Evolutionary conservation across 2,113 vertebrate genomes (phyloP).

Genomic region (Oreotragus oreotragus): DNA sequence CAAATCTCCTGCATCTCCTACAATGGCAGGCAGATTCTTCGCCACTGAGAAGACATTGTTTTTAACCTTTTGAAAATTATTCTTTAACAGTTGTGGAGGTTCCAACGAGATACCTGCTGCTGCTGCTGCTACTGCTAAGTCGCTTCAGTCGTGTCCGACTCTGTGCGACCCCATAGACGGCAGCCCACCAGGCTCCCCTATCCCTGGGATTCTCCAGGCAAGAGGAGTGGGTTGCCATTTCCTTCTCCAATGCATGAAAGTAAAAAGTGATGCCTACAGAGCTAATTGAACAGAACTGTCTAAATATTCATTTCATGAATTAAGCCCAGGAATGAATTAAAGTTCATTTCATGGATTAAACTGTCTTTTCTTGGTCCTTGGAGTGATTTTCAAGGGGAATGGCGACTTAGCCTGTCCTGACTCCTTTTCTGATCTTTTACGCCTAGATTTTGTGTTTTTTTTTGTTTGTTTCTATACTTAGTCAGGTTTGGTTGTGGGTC

Average conservation of each 20-base stretch:
- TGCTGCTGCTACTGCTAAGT: too few relatives aligned
- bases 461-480: background rate
- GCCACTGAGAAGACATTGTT: background rate
- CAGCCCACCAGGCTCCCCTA: too few relatives aligned
- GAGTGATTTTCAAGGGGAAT: background rate
- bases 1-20: background rate
- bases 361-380: background rate
- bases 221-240: too few relatives aligned
- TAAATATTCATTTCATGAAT: background rate
- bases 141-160: fast-evolving
- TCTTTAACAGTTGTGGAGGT: background rate
- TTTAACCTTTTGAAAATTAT: background rate
- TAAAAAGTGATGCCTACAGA: background rate
- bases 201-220: too few relatives aligned
- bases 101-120: background rate
- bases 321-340: background rate
- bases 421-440: background rate
- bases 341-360: background rate
- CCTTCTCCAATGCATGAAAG: too few relatives aligned
- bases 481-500: background rate
- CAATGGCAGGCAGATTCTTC: background rate
- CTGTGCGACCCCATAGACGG: too few relatives aligned
- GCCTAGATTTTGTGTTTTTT: background rate
- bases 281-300: background rate
- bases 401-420: background rate